phyloP scores from a whole-genome alignment of 2,888 invertebrate genomes.

The Blastobasis lacticolella region DNA sequence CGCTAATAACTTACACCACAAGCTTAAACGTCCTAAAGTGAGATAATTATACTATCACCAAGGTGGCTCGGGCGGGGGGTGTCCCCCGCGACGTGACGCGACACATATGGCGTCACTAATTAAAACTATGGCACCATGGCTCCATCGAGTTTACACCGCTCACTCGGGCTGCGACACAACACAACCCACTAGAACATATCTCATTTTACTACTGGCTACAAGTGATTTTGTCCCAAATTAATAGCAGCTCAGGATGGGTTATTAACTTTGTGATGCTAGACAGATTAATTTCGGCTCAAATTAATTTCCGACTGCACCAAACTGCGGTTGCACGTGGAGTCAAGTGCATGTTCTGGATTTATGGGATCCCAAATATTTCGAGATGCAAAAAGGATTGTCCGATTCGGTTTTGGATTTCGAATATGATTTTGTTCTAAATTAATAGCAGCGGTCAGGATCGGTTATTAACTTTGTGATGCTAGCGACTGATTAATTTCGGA shows the following conservation, averaged over 20 bases:
- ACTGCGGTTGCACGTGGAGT: no score
- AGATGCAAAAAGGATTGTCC: background rate
- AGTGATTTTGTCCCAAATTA: no score
- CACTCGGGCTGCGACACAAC: background rate
- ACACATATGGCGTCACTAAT: constrained; percentile 67
- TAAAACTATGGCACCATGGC: constrained; percentile 35
- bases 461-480: no score
- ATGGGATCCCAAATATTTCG: background rate
- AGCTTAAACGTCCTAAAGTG: constrained; percentile 32
- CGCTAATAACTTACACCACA: constrained; percentile 16
- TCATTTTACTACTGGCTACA: no score
- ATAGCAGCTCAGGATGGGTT: background rate
- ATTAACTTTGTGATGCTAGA: background rate
- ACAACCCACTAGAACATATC: no score
- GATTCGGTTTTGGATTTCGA: no score
- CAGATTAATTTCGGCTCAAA: background rate
- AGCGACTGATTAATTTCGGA: no score
- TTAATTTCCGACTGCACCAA: no score
- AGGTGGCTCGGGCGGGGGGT: constrained; percentile 34
- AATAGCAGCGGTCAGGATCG: no score
- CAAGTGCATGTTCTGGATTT: no score
- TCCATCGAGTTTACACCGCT: constrained; percentile 11
- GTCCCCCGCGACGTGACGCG: constrained; percentile 57
- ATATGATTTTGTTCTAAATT: no score
- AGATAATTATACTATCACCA: constrained; percentile 65